These are phyloP conservation scores for Ceratotherium simum DNA, from an alignment of 2,113 vertebrate species.

Conservation along the genomic window DNA sequence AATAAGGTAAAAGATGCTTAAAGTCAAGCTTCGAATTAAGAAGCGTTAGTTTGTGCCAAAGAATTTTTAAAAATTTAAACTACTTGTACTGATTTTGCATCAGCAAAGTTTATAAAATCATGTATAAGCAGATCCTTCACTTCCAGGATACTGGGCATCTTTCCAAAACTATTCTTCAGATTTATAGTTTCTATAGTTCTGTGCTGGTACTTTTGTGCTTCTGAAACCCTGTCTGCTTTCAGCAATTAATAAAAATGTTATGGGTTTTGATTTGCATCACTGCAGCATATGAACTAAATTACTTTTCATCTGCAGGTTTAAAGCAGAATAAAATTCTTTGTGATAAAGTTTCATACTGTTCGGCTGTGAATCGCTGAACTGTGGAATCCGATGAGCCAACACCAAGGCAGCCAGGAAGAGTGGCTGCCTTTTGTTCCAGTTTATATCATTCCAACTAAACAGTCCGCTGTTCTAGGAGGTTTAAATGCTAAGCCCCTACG, in stretches of 20 bases:
- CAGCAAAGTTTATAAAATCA: constrained; percentile 78
- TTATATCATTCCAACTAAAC: constrained; percentile 15
- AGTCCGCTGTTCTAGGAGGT: not conserved
- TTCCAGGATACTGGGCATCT: constrained; percentile 67
- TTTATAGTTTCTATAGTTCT: constrained; percentile 74
- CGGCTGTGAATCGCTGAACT: constrained; percentile 78
- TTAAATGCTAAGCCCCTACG: constrained; percentile 35
- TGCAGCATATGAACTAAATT: constrained; percentile 86
- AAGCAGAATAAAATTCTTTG: constrained; percentile 82
- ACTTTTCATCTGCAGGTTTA: constrained; percentile 85
- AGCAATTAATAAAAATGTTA: constrained; percentile 87
- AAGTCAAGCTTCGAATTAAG: constrained; percentile 70
- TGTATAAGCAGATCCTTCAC: constrained; percentile 52
- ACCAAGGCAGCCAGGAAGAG: constrained; percentile 24
- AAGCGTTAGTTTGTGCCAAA: constrained; percentile 63
- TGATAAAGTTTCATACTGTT: constrained; percentile 80
- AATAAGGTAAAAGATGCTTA: constrained; percentile 71
- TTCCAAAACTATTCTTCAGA: constrained; percentile 78
- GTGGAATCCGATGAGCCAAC: constrained; percentile 54
- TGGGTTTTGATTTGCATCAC: constrained; percentile 85
- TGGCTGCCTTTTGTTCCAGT: constrained; percentile 74
- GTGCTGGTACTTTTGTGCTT: constrained; percentile 69
- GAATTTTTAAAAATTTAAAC: constrained; percentile 63
- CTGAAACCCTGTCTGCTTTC: constrained; percentile 78
- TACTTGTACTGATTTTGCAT: constrained; percentile 57